These are phyloP conservation scores for Cremastinae sp. DNA, from an alignment of 2,888 invertebrate genomes.

Conservation along the genomic window DNA sequence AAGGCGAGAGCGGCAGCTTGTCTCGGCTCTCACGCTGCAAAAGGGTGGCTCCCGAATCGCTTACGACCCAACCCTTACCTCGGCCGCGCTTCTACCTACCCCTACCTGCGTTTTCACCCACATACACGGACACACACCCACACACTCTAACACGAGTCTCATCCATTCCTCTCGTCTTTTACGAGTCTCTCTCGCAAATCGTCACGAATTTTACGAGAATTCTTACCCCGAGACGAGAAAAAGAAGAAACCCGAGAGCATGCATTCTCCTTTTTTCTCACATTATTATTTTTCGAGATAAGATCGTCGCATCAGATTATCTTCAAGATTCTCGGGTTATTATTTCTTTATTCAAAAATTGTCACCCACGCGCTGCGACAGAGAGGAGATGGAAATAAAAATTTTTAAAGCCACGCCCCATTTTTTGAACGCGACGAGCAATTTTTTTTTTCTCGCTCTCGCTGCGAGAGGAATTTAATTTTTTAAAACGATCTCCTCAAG, in stretches of 20 bases:
- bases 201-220: slow-evolving; percentile 23
- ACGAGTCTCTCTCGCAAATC: slow-evolving; percentile 20
- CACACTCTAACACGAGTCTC: not conserved
- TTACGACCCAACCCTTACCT: slow-evolving; percentile 36
- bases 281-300: not conserved
- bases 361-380: no score
- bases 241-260: slow-evolving; percentile 1
- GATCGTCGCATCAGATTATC: slow-evolving; percentile 2
- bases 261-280: not conserved
- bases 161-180: not conserved
- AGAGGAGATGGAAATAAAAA: no score
- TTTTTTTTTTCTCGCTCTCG: no score
- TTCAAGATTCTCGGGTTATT: not conserved
- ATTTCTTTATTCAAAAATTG: no score
- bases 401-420: no score
- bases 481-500: no score
- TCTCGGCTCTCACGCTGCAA: slow-evolving; percentile 30
- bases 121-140: no score
- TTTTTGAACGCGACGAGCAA: no score
- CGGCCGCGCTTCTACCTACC: slow-evolving; percentile 17
- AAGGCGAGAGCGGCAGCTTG: slow-evolving; percentile 23
- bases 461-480: no score
- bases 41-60: slow-evolving; percentile 47
- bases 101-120: not conserved
- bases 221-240: not conserved